Conservation (phyloP, 37 sponge, comb jelly and placozoan species). For the Lycopodina hypogea region DNA sequence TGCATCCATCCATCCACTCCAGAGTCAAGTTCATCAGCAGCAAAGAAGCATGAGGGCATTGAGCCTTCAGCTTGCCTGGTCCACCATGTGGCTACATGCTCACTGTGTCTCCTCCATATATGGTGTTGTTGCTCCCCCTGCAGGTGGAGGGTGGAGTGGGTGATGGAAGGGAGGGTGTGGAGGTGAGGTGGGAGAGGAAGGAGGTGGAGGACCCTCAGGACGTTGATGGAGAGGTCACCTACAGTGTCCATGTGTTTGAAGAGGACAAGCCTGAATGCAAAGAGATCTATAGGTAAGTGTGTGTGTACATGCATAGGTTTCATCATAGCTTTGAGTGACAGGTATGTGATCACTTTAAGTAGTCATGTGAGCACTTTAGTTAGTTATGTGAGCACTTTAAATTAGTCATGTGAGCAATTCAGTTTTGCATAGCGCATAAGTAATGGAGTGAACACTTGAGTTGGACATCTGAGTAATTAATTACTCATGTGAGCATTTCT, state of each 20-base stretch:
- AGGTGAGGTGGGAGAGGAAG: slow-evolving; percentile 7
- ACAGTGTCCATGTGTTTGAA: not conserved
- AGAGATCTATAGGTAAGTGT: slow-evolving; percentile 16
- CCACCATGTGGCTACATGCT: too few relatives aligned
- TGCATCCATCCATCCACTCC: too few relatives aligned
- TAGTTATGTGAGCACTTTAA: too few relatives aligned
- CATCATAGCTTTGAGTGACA: too few relatives aligned
- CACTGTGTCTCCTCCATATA: too few relatives aligned
- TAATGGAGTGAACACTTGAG: too few relatives aligned
- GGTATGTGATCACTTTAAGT: too few relatives aligned
- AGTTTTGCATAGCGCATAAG: too few relatives aligned
- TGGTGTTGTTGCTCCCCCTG: not conserved
- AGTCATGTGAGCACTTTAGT: too few relatives aligned
- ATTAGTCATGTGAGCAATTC: not conserved
- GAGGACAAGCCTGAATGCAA: not conserved
- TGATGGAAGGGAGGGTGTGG: slow-evolving; percentile 7
- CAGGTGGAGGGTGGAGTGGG: not conserved
- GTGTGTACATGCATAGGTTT: not conserved
- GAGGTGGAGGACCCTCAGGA: not conserved
- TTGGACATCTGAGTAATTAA: not conserved
- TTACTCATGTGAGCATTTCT: not conserved
- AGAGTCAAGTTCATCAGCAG: too few relatives aligned
- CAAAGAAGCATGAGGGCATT: too few relatives aligned
- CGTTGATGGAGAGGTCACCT: not conserved
- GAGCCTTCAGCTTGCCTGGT: too few relatives aligned